A percentile compares a stretch with the other conserved stretches of the same genome.
Evolutionary conservation across 2,113 vertebrate genomes (phyloP).

Genomic region (Scomber japonicus): DNA sequence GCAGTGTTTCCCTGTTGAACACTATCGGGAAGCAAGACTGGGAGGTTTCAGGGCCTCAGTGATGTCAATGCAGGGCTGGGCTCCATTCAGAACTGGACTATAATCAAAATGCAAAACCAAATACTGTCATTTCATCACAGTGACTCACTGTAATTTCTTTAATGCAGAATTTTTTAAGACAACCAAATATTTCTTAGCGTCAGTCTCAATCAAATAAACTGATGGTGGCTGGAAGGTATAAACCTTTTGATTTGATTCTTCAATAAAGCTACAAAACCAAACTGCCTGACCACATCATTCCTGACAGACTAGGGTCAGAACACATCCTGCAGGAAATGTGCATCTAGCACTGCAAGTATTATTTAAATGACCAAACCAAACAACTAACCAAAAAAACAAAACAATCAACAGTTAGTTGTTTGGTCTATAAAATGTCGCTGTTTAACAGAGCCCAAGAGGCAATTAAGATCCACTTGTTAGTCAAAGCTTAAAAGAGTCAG

Average conservation of each 20-base stretch:
- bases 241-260: slow-evolving; percentile 11
- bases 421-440: too few relatives aligned
- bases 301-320: too few relatives aligned
- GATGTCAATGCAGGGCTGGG: slow-evolving; percentile 51
- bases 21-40: slow-evolving; percentile 50
- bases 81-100: slow-evolving; percentile 41
- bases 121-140: slow-evolving; percentile 19
- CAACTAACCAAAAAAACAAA: too few relatives aligned
- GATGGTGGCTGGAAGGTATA: background rate
- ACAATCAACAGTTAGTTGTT: too few relatives aligned
- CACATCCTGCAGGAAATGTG: too few relatives aligned
- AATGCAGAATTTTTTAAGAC: slow-evolving; percentile 12
- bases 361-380: too few relatives aligned
- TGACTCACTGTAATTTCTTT: slow-evolving; percentile 4
- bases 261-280: too few relatives aligned
- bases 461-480: too few relatives aligned
- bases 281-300: too few relatives aligned
- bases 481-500: too few relatives aligned
- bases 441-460: too few relatives aligned
- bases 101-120: slow-evolving; percentile 34
- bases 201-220: slow-evolving; percentile 10
- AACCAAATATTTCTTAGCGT: slow-evolving; percentile 17
- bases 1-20: slow-evolving; percentile 62
- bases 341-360: too few relatives aligned
- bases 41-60: slow-evolving; percentile 38